Base-by-base conservation (phyloP, 1,140 invertebrate species). In the Charaxes varanes region DNA sequence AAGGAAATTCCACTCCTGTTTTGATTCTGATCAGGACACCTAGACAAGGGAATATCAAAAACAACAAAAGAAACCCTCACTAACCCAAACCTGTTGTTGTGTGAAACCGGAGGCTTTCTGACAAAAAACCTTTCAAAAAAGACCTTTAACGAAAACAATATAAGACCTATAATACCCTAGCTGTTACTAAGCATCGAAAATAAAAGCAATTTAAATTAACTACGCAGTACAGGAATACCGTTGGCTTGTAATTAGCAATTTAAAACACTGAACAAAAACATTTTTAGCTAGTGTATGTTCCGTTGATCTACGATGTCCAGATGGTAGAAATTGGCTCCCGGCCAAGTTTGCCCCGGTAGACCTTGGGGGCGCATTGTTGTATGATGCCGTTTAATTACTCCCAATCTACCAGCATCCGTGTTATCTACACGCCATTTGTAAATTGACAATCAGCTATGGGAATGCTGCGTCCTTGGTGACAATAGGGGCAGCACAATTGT, bases 301-400 rank as follows among this genome's bases (percentile, higher is more conserved):
- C 33, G 32, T 19, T 41, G 33, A 41, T 26, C 22, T 45, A 22
- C 22, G 18, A 42, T 42, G 41, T 51, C 55, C 58, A 59, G 62
- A 43, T 51, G 41, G 27, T 16, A 26, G 51, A 24, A 41, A 31
- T 48, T 65, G 62, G 62, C 53, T 6, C 4, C 0, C 5, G n/a
- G 51, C 62, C 62, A 65, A 52, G 11, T 11, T 27, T 43, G 41
- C 38, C n/a, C 40, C 41, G 43, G 55, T 36, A 54, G 53, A 53
- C 62, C 59, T 65, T 65, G 58, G 42, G 51, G 27, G 45, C 19
- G 52, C 34, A 57, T 65, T 65, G 41, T 61, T 56, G 57, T 53
- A 41, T 47, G 53, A 49, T 43, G 46, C 37, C 33, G 35, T 61
- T 61, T 62, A 56, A 62, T 62, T 60, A 38, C 26, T 51, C 11